A percentile compares a stretch with the other conserved stretches of the same genome.
Evolutionary conservation across 2,113 vertebrate species (phyloP).

Genomic region (Takifugu bimaculatus): DNA sequence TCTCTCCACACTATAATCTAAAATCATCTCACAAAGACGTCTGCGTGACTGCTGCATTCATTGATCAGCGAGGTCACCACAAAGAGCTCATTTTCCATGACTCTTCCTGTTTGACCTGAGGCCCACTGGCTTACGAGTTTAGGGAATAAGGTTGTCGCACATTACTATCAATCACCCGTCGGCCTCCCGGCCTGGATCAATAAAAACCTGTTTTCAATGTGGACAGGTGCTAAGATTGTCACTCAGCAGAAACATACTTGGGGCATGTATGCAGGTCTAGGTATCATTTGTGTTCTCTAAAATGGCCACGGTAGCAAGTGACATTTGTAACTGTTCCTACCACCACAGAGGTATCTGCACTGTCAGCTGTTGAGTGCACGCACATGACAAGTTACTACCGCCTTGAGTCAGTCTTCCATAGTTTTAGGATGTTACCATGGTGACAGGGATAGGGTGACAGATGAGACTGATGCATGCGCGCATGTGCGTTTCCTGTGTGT

Average conservation of each 20-base stretch:
- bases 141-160: slow-evolving; percentile 41
- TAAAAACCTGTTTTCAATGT: slow-evolving; percentile 51
- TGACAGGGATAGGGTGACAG: slow-evolving; percentile 58
- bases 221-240: slow-evolving; percentile 39
- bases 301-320: no score
- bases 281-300: not conserved
- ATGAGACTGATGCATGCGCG: slow-evolving; percentile 45
- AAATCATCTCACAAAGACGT: slow-evolving; percentile 5
- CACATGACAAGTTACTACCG: slow-evolving; percentile 16
- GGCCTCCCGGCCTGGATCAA: slow-evolving; percentile 40
- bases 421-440: slow-evolving; percentile 68
- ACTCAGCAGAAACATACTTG: slow-evolving; percentile 31
- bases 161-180: slow-evolving; percentile 42
- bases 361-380: not conserved
- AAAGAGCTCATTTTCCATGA: slow-evolving; percentile 31
- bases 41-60: slow-evolving; percentile 12
- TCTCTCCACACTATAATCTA: not conserved
- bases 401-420: slow-evolving; percentile 38
- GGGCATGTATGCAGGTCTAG: slow-evolving; percentile 15
- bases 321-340: no score
- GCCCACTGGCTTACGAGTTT: slow-evolving; percentile 35
- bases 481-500: slow-evolving; percentile 16
- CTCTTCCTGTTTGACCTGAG: slow-evolving; percentile 26
- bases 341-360: no score
- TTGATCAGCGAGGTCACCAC: slow-evolving; percentile 11